A percentile compares a stretch with the other conserved stretches of the same genome.
Conservation (phyloP, 2,797 vertebrate species). For the Acestrorhynchus altus region DNA sequence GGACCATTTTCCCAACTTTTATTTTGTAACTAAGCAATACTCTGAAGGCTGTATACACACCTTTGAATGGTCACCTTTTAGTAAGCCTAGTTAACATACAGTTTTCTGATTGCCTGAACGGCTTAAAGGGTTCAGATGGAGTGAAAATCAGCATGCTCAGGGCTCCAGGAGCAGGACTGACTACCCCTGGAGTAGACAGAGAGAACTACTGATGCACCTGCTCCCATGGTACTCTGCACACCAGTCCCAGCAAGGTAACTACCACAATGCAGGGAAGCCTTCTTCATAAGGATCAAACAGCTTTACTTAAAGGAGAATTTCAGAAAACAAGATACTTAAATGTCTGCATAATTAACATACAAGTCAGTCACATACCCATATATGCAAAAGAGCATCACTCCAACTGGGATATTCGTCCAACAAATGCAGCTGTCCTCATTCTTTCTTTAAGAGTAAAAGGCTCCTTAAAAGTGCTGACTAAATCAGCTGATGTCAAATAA, state of each 20-base stretch:
- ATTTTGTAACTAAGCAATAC: background rate
- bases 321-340: background rate
- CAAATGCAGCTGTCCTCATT: too few species aligned
- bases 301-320: background rate
- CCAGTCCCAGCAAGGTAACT: constrained; percentile 81
- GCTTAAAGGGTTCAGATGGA: constrained; percentile 82
- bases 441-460: too few species aligned
- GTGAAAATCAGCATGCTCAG: constrained; percentile 85
- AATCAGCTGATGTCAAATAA: too few species aligned
- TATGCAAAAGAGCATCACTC: too few species aligned
- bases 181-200: constrained; percentile 82
- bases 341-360: background rate
- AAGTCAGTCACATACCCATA: too few species aligned
- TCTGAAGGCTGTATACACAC: constrained; percentile 22
- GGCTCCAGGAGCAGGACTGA: constrained; percentile 78
- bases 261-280: constrained; percentile 25
- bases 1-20: constrained; percentile 5
- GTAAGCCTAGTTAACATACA: constrained; percentile 55
- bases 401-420: too few species aligned
- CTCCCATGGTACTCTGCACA: constrained; percentile 83
- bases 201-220: constrained; percentile 85
- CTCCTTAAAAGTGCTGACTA: too few species aligned
- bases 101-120: constrained; percentile 77
- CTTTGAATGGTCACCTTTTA: constrained; percentile 28
- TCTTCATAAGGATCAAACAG: constrained; percentile 3